phyloP scores from a whole-genome alignment of 2,113 vertebrate species.

The Spea multiplicata region DNA sequence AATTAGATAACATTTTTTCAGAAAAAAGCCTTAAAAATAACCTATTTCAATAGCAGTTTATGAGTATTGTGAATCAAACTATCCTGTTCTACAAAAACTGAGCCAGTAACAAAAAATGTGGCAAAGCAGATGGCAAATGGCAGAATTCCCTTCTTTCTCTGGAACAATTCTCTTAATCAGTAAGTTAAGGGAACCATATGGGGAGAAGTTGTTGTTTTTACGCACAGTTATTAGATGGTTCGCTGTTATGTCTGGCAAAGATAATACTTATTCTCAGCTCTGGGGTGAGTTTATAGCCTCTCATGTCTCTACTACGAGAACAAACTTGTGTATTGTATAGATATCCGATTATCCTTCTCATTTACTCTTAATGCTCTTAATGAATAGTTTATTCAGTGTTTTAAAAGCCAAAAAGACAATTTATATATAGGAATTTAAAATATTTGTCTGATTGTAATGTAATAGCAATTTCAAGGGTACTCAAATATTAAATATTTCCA shows the following conservation, averaged over 20 bases:
- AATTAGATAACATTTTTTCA: too few species aligned
- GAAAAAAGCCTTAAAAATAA: too few species aligned
- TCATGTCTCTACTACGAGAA: background rate
- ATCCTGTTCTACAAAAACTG: too few species aligned
- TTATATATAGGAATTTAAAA: too few species aligned
- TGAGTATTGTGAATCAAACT: too few species aligned
- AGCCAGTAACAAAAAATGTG: background rate
- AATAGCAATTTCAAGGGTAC: too few species aligned
- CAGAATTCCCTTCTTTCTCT: background rate
- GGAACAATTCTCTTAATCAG: conserved; percentile 14
- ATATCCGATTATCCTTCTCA: background rate
- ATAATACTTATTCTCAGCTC: conserved; percentile 11
- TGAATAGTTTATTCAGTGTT: too few species aligned
- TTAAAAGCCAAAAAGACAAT: too few species aligned
- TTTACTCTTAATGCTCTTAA: background rate
- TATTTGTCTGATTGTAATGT: too few species aligned
- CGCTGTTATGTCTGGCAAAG: background rate
- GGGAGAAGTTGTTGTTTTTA: conserved; percentile 1
- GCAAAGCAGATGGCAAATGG: conserved; percentile 19
- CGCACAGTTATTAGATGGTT: background rate
- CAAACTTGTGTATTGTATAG: background rate
- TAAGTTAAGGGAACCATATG: conserved; percentile 3
- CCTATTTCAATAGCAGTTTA: too few species aligned
- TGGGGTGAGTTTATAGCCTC: background rate
- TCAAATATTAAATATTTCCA: too few species aligned